phyloP scores from a whole-genome alignment of 2,113 vertebrate genomes.

The Myxocyprinus asiaticus region DNA sequence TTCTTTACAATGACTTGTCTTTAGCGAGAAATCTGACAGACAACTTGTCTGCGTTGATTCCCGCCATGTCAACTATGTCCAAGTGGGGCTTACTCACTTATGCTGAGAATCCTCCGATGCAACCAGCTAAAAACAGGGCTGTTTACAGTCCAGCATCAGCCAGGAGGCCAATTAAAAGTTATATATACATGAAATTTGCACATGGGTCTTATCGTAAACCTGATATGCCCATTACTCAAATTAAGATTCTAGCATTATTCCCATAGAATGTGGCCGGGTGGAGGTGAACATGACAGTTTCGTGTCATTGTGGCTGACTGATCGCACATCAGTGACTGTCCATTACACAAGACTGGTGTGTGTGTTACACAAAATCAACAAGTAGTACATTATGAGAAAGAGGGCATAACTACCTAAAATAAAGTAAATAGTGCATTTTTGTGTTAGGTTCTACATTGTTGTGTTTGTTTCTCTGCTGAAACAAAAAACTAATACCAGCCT shows the following conservation, averaged over 20 bases:
- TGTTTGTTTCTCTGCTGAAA: too few species aligned
- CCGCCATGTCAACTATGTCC: constrained; percentile 63
- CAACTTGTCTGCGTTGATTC: constrained; percentile 54
- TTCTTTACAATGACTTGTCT: constrained; percentile 24
- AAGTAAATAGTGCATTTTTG: neutral
- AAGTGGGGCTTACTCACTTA: constrained; percentile 64
- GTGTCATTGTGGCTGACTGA: neutral
- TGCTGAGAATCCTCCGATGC: constrained; percentile 73
- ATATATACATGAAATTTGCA: constrained; percentile 62
- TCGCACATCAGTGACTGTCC: too few species aligned
- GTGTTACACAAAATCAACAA: neutral
- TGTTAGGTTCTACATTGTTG: too few species aligned
- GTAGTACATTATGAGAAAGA: neutral
- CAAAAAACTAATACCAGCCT: too few species aligned
- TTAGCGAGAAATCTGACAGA: constrained; percentile 46
- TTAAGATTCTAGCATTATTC: constrained; percentile 16
- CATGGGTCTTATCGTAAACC: constrained; percentile 59
- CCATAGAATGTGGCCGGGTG: neutral
- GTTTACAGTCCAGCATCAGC: constrained; percentile 61
- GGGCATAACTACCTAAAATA: neutral
- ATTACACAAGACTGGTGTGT: neutral
- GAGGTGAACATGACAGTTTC: neutral
- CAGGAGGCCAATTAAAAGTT: constrained; percentile 68
- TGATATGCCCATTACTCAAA: constrained; percentile 37
- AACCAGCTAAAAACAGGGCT: constrained; percentile 71